Evolutionary conservation across 2,797 vertebrate species (phyloP), one percentile per base, ranked within the genome.

Genomic region (Morus bassanus): DNA sequence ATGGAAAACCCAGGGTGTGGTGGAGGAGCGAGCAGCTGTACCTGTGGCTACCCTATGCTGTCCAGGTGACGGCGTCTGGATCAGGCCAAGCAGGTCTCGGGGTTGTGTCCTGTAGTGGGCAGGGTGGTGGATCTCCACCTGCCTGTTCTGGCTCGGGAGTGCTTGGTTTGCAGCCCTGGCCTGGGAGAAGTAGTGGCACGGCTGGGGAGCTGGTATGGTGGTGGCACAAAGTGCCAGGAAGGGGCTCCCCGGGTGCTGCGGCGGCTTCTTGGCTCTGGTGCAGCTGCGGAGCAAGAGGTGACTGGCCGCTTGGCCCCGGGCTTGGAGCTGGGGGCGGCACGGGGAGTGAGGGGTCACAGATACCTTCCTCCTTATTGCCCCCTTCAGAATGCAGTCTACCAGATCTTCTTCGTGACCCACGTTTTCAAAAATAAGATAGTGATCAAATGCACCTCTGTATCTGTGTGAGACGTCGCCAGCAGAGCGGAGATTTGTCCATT

Each of bases 391-490:
- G 25, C 54, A 6, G 16, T 7, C 46, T 60, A 0, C 24, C 76
- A 37, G 13, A 12, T 48, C 43, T 22, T 41, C 39, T 48, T 43
- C 5, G 30, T 25, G 22, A 35, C 1, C 37, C 5, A 0, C 13
- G 2, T 30, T 60, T 41, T 41, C 14, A 25, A 68, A 75, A 77
- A 6, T 11, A 13, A 31, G 59, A 4, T 0, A 5, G 67, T 46
- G 39, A 23, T 7, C 0, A 4, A 28, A 17, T 4, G 28, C 48
- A 16, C 17, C 35, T 2, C 30, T 54, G 1, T 8, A 3, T 24
- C 57, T 24, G 11, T 24, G 22, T 7, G 37, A 21, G 30, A 17
- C 2, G 4, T 50, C 4, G 0, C 72, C n/a, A 19, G 33, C 56
- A 45, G 64, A 46, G n/a, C 1, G 22, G 61, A 7, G 31, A 17